These are phyloP conservation scores for Scelioninae gen. 1 DNA, from an alignment of 2,888 invertebrate species.

Conservation along the genomic window DNA sequence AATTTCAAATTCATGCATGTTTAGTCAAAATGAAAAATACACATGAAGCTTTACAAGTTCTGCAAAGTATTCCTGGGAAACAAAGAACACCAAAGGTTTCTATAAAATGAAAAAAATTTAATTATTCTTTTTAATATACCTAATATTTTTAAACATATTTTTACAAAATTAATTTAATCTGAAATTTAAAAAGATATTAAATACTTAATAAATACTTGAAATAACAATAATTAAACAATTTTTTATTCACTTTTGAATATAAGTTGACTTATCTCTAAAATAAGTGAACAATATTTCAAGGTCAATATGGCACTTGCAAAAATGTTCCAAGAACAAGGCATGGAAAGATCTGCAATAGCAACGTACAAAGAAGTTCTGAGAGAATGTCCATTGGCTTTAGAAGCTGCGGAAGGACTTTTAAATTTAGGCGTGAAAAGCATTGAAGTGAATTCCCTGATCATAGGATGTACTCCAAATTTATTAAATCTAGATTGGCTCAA, in stretches of 20 bases:
- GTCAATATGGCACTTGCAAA: slow-evolving; percentile 90
- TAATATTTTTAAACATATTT: too few relatives aligned
- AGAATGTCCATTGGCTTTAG: slow-evolving; percentile 90
- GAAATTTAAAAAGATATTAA: too few relatives aligned
- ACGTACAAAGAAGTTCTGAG: slow-evolving; percentile 92
- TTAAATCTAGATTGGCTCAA: slow-evolving; percentile 86
- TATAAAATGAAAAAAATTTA: too few relatives aligned
- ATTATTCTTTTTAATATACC: too few relatives aligned
- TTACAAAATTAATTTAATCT: too few relatives aligned
- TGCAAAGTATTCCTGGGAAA: slow-evolving; percentile 87
- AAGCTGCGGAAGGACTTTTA: slow-evolving; percentile 90
- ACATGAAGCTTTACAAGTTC: slow-evolving; percentile 86
- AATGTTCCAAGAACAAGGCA: slow-evolving; percentile 89
- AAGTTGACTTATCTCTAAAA: too few relatives aligned
- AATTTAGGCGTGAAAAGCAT: slow-evolving; percentile 89
- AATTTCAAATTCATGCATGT: slow-evolving; percentile 90
- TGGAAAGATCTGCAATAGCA: slow-evolving; percentile 89
- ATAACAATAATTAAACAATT: too few relatives aligned
- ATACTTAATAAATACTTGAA: too few relatives aligned
- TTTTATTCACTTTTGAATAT: too few relatives aligned
- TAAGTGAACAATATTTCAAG: slow-evolving; percentile 72
- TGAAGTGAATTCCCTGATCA: slow-evolving; percentile 90
- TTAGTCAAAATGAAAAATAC: slow-evolving; percentile 88
- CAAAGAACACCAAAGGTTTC: slow-evolving; percentile 87
- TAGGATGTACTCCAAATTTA: slow-evolving; percentile 85